phyloP scores from a whole-genome alignment of 2,113 vertebrate genomes.

The Gasterosteus aculeatus region DNA sequence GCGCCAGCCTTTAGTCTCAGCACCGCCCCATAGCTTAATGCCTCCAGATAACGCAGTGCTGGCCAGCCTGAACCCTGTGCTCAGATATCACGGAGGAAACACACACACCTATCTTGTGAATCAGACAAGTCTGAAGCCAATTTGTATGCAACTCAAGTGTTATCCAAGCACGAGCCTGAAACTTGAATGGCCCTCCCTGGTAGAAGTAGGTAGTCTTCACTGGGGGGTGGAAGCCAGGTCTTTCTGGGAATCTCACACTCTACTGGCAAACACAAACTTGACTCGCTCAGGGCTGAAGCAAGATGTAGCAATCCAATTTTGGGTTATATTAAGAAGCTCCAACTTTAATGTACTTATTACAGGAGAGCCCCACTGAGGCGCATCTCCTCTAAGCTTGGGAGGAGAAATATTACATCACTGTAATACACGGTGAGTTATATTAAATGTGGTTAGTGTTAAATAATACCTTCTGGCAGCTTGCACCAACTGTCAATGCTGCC shows the following conservation, averaged over 20 bases:
- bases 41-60: conserved; percentile 32
- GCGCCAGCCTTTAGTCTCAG: background rate
- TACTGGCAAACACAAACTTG: conserved; percentile 40
- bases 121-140: conserved; percentile 23
- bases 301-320: conserved; percentile 42
- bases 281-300: conserved; percentile 20
- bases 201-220: conserved; percentile 2
- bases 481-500: conserved; percentile 12
- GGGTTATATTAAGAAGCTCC: conserved; percentile 54
- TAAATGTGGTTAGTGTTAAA: conserved; percentile 47
- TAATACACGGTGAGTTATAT: conserved; percentile 53
- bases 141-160: conserved; percentile 35
- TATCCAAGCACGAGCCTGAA: conserved; percentile 2
- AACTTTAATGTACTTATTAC: conserved; percentile 36
- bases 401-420: conserved; percentile 33
- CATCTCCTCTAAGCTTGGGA: conserved; percentile 35
- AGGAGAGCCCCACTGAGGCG: conserved; percentile 27
- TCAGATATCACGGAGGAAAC: conserved; percentile 17
- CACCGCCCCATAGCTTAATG: conserved; percentile 7
- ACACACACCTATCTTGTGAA: conserved; percentile 3
- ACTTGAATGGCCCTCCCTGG: conserved; percentile 2
- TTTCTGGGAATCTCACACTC: conserved; percentile 14
- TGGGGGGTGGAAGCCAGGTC: conserved; percentile 39
- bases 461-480: conserved; percentile 37
- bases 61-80: conserved; percentile 40